Percentiles rank a stretch among this genome's conserved stretches.
Conservation (phyloP, 2,888 invertebrate species). For the Phortica magna region DNA sequence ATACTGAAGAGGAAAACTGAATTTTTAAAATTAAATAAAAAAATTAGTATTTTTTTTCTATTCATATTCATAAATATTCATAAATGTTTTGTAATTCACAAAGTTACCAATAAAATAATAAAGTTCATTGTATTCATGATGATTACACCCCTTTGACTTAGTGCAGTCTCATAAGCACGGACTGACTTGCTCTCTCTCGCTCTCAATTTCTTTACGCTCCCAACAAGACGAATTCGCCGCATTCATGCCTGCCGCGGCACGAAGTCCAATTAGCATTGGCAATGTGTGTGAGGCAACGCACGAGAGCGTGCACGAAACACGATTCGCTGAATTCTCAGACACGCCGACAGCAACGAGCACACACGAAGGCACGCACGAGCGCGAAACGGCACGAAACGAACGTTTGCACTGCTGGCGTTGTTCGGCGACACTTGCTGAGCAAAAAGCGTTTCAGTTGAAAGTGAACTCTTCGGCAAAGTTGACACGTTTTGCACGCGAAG, state of each 20-base stretch:
- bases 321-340: neutral
- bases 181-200: neutral
- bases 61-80: no score
- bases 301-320: neutral
- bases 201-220: neutral
- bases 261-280: conserved; percentile 29
- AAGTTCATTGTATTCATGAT: neutral
- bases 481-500: conserved; percentile 75
- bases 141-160: neutral
- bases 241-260: neutral
- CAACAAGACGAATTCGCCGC: neutral
- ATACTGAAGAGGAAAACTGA: no score
- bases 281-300: neutral
- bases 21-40: no score
- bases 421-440: conserved; percentile 57
- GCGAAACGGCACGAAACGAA: conserved; percentile 54
- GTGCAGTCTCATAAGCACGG: neutral
- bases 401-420: conserved; percentile 35
- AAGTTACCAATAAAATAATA: neutral
- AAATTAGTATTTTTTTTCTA: no score
- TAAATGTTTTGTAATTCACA: no score
- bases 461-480: conserved; percentile 76
- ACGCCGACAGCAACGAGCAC: conserved; percentile 32
- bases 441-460: conserved; percentile 76
- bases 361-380: conserved; percentile 11